Conservation (phyloP, 1,140 invertebrate species). For the Anoplolepis gracilipes region DNA sequence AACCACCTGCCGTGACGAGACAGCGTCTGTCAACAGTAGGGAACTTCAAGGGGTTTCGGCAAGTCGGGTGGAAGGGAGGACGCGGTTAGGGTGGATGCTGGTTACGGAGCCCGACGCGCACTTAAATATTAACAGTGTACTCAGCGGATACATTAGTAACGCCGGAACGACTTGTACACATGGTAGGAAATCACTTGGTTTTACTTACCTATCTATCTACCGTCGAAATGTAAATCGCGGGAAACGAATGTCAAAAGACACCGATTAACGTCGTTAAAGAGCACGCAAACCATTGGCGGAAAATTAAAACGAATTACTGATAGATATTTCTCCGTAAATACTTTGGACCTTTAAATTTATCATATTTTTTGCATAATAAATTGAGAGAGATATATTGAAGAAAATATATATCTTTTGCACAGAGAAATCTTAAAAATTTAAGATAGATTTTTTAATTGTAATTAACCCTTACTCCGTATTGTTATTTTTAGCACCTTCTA, state of each 20-base stretch:
- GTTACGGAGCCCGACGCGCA: slow-evolving; percentile 60
- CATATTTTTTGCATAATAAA: neutral
- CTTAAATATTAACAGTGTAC: slow-evolving; percentile 79
- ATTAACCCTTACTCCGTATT: no score
- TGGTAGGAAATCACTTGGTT: slow-evolving; percentile 60
- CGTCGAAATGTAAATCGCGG: slow-evolving; percentile 45
- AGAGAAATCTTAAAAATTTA: neutral
- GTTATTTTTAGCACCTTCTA: no score
- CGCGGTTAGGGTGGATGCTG: slow-evolving; percentile 35
- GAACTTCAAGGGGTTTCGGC: slow-evolving; percentile 70
- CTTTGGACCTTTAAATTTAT: neutral
- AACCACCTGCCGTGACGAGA: slow-evolving; percentile 65
- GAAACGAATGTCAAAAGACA: slow-evolving; percentile 62
- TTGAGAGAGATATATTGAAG: neutral
- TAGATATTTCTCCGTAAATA: no score
- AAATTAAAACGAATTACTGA: slow-evolving; percentile 29
- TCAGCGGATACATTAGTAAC: slow-evolving; percentile 79
- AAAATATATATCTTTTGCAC: neutral
- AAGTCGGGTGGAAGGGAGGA: slow-evolving; percentile 54
- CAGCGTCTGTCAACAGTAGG: slow-evolving; percentile 69
- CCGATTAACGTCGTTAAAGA: slow-evolving; percentile 52
- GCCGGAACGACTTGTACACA: slow-evolving; percentile 73
- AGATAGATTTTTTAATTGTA: neutral
- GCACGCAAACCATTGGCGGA: slow-evolving; percentile 51
- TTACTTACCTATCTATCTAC: slow-evolving; percentile 50